Evolutionary conservation across 2,888 invertebrate genomes (phyloP), one percentile per base, ranked within the genome.

Genomic region (Ectemnius cavifrons): DNA sequence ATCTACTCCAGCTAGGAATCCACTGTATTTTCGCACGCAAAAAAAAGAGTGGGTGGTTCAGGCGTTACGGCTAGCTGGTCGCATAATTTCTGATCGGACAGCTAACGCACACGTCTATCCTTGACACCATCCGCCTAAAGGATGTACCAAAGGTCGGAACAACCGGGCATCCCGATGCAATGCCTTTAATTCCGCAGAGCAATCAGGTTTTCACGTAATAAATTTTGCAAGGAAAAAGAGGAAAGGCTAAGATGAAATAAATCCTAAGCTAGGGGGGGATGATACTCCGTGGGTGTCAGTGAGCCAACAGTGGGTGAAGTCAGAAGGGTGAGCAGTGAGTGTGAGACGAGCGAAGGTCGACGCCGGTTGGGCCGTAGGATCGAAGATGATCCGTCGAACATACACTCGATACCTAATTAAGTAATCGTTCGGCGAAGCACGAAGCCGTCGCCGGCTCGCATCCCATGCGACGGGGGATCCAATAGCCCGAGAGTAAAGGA

Each of bases 51-150:
- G 65, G 67, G 49, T 74, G 69, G 56, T 63, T 73, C 61, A 11
- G 1, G 61, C 79, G 81, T 81, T 81, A 81, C 82, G 80, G 72
- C 76, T 76, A 73, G 78, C 69, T 75, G 71, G 69, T 46, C 73
- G 78, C 79, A 80, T 80, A 81, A 83, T 83, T 83, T 83, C 83
- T 77, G 77, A 83, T 83, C 77, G 71, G 72, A 28, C 37, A 64
- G 68, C 73, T 65, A 77, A 71, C 77, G 67, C 82, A 71, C 75
- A 75, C 74, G 75, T 73, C 77, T 73, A 83, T 84, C 83, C 83
- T 83, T 83, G 83, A 83, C 83, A 83, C 83, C 81, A 67, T 83
- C 83, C 69, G 81, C 68, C 83, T 67, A 83, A 83, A 83, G 83
- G 83, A 84, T 83, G 83, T 80, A 56, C 80, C 61, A 83, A 79